phyloP scores from a whole-genome alignment of 2,113 vertebrate genomes.

The Paralichthys olivaceus region DNA sequence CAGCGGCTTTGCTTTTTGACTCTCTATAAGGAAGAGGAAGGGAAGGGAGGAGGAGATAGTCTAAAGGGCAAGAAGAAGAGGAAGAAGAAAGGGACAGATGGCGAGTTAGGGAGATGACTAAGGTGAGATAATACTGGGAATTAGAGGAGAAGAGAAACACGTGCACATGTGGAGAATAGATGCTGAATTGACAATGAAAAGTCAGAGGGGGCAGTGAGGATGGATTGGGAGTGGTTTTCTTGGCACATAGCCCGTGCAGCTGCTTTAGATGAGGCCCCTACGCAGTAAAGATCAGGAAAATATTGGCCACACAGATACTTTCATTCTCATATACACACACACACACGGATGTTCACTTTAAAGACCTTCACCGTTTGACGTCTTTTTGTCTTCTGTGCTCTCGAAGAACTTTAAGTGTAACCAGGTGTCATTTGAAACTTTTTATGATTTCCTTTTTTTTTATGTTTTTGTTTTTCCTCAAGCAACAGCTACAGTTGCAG shows the following conservation, averaged over 20 bases:
- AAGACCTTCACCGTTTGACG: constrained; percentile 28
- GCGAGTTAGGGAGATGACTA: constrained; percentile 42
- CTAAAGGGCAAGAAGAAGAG: neutral
- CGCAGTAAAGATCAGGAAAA: constrained; percentile 62
- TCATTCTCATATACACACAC: constrained; percentile 5
- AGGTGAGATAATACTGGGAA: constrained; percentile 49
- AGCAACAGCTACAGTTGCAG: neutral
- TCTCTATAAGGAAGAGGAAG: constrained; percentile 12
- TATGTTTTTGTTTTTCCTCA: neutral
- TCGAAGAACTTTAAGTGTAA: constrained; percentile 4
- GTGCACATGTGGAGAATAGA: constrained; percentile 24
- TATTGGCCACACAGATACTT: constrained; percentile 26
- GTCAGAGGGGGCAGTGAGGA: constrained; percentile 18
- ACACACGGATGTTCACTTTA: neutral
- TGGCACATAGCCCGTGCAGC: constrained; percentile 70
- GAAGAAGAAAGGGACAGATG: constrained; percentile 10
- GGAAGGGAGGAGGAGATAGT: constrained; percentile 1
- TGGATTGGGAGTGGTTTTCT: constrained; percentile 61
- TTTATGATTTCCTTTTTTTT: neutral
- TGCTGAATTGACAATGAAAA: constrained; percentile 57
- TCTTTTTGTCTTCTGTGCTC: constrained; percentile 25
- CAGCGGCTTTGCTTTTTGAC: constrained; percentile 11
- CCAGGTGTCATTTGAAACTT: neutral
- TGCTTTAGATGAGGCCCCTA: constrained; percentile 55
- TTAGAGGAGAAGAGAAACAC: constrained; percentile 36